Conservation (phyloP, 2,888 invertebrate genomes). For the Drosophila gaucha region DNA sequence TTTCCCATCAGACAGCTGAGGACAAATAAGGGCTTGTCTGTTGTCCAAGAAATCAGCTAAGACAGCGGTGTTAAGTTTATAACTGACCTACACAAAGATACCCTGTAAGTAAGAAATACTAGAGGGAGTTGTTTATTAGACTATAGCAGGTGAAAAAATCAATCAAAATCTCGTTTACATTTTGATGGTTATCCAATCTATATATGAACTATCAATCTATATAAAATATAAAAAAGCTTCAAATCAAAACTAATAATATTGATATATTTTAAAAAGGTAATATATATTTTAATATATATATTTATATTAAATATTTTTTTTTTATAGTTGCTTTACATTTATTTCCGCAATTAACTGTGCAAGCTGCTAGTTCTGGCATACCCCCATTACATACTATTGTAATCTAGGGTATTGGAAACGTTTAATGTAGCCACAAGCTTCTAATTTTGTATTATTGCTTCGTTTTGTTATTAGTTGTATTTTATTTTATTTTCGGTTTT, state of each 20-base stretch:
- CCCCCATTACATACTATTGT: not conserved
- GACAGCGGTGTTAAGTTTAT: too few species aligned
- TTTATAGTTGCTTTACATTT: too few species aligned
- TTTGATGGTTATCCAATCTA: too few species aligned
- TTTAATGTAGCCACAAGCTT: constrained; percentile 76
- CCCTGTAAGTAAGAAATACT: constrained; percentile 11
- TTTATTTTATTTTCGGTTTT: constrained; percentile 41
- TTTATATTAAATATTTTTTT: not conserved
- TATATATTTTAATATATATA: not conserved
- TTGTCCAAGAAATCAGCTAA: constrained; percentile 38
- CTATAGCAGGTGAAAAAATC: too few species aligned
- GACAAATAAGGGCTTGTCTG: constrained; percentile 67
- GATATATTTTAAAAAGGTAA: not conserved
- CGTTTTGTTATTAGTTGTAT: constrained; percentile 65
- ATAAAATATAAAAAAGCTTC: too few species aligned
- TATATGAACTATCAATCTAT: too few species aligned
- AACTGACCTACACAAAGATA: not conserved
- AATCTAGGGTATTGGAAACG: constrained; percentile 47
- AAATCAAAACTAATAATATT: not conserved
- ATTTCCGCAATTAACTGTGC: not conserved
- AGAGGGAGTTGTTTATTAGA: not conserved
- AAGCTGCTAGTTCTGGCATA: not conserved
- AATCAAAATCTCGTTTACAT: too few species aligned
- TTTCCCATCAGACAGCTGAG: too few species aligned
- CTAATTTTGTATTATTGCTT: constrained; percentile 69